Evolutionary conservation across 1,140 invertebrate genomes (phyloP).

Genomic region (Calliopsis andreniformis): DNA sequence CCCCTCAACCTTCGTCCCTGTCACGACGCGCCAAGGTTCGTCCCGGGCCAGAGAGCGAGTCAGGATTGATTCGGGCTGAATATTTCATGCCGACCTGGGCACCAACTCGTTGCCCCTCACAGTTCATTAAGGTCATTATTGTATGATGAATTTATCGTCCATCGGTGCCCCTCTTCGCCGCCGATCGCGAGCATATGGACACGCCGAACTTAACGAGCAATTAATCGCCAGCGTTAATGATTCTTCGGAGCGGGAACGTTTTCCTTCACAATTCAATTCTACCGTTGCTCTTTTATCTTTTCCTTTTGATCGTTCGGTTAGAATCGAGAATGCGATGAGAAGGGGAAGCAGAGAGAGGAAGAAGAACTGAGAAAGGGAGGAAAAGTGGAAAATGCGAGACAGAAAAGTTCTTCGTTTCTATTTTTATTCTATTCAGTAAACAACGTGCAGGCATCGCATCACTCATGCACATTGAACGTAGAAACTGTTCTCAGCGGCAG

Average conservation of each 20-base stretch:
- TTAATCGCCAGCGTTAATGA: constrained; percentile 56
- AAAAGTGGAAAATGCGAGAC: too few relatives aligned
- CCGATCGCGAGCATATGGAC: constrained; percentile 51
- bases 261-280: neutral
- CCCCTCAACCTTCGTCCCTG: constrained; percentile 50
- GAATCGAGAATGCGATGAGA: too few relatives aligned
- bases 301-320: too few relatives aligned
- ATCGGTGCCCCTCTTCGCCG: constrained; percentile 44
- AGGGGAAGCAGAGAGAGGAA: too few relatives aligned
- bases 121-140: constrained; percentile 77
- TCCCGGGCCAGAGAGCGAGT: constrained; percentile 54
- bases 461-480: too few relatives aligned
- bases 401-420: too few relatives aligned
- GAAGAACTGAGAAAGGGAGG: too few relatives aligned
- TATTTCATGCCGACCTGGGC: constrained; percentile 75
- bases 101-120: constrained; percentile 69
- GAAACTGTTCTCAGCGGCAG: too few relatives aligned
- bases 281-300: neutral
- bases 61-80: constrained; percentile 80
- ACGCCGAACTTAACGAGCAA: constrained; percentile 65
- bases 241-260: constrained; percentile 13
- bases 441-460: too few relatives aligned
- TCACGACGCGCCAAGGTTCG: constrained; percentile 34
- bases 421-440: too few relatives aligned
- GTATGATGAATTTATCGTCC: constrained; percentile 70